Percentiles rank a stretch among this genome's conserved stretches.
Evolutionary conservation across 2,888 invertebrate species (phyloP).

Genomic region (Emmelina monodactyla): DNA sequence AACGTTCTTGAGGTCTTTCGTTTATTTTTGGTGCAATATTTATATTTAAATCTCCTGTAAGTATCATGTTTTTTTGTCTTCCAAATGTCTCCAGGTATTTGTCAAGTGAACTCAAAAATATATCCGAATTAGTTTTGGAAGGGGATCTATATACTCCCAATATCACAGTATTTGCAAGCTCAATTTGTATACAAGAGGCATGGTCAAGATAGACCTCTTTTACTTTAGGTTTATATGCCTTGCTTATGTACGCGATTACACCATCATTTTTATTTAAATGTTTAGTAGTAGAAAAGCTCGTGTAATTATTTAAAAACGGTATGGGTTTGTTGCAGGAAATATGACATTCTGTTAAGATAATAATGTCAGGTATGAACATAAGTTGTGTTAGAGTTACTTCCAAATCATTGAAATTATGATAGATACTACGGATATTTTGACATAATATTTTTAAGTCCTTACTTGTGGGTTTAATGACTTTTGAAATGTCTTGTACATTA

Average conservation of each 20-base stretch:
- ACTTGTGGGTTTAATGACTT: not conserved
- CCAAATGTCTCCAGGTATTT: not conserved
- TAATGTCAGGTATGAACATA: constrained; percentile 2
- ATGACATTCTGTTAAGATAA: constrained; percentile 8
- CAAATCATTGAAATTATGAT: constrained; percentile 6
- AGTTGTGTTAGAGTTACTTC: not conserved
- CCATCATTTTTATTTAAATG: constrained; percentile 8
- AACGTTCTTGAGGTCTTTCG: too few relatives aligned
- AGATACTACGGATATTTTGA: constrained; percentile 7
- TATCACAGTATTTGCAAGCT: not conserved
- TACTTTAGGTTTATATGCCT: not conserved
- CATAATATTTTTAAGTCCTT: constrained; percentile 3
- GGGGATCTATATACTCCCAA: constrained; percentile 5
- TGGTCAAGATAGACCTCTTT: constrained; percentile 4
- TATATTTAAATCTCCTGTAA: too few relatives aligned
- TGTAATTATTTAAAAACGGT: constrained; percentile 3
- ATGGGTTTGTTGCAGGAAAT: constrained; percentile 4
- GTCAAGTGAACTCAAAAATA: constrained; percentile 4
- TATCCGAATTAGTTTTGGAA: constrained; percentile 2
- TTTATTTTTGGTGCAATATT: too few relatives aligned
- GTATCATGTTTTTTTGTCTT: constrained; percentile 1
- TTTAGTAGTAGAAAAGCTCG: not conserved
- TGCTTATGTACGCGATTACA: constrained; percentile 5
- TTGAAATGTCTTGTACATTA: not conserved
- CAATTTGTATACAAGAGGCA: constrained; percentile 6